Base-by-base conservation (phyloP, 2,797 vertebrate species). In the Halcyon smyrnensis region DNA sequence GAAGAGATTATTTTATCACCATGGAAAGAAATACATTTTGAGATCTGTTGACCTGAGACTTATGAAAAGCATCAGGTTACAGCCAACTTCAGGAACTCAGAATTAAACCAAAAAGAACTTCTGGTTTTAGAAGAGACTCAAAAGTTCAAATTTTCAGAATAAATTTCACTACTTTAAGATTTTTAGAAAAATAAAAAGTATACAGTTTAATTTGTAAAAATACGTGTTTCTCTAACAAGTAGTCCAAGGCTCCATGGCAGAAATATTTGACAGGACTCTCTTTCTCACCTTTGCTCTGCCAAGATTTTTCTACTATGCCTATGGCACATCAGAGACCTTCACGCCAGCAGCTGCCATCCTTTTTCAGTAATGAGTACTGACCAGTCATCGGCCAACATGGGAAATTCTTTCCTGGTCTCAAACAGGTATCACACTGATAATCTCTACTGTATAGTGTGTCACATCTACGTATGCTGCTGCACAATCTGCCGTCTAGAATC, bases 1-100 rank as follows among this genome's bases (percentile, higher is more conserved):
- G 28, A 46, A 45, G 18, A 84, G 19, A 46, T 69, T 94, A 45
- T 91, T 95, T 93, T 90, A 82, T 87, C 67, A 68, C 39, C 24
- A 30, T 14, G 41, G 51, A 96, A 96, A 87, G 70, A 94, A 90
- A 87, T n/a, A 43, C 10, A 67, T 86, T 84, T 79, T 88, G 74
- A 79, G 63, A 80, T 74, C 27, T 73, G 18, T 20, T 88, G 74
- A 41, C 53, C 73, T 36, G 43, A 76, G 20, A 37, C 23, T 77
- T 75, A 28, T 2, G 9, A 63, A 63, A 86, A 94, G 23, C 32
- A 32, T 56, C 2, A 0, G 13, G 27, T 89, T 90, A 77, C 80
- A 84, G 43, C 8, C 7, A 78, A 43, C 67, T 79, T 68, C 74
- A 82, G 43, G 77, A 95, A 91, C 28, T 48, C 41, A 23, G 17